These are phyloP conservation scores for Catocala fraxini DNA, from an alignment of 2,888 invertebrate genomes.

Conservation along the genomic window DNA sequence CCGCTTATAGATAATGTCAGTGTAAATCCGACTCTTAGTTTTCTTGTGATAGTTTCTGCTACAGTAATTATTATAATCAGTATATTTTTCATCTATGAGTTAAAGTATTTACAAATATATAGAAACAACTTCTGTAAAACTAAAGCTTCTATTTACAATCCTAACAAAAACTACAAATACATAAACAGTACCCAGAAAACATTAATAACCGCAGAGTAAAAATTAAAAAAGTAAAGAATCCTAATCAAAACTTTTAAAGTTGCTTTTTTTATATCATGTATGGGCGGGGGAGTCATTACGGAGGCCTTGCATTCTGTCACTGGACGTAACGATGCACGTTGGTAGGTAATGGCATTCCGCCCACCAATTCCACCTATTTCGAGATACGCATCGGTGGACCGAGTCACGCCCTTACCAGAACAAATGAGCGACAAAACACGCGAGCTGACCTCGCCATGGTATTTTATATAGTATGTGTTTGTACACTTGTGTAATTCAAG, in stretches of 20 bases:
- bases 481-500: too few species aligned
- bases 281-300: conserved; percentile 73
- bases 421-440: conserved; percentile 63
- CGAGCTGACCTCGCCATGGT: conserved; percentile 40
- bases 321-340: conserved; percentile 62
- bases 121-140: too few species aligned
- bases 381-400: conserved; percentile 84
- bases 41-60: too few species aligned
- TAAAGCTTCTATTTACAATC: too few species aligned
- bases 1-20: too few species aligned
- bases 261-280: conserved; percentile 53
- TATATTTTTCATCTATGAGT: too few species aligned
- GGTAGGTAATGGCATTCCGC: conserved; percentile 81
- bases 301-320: conserved; percentile 72
- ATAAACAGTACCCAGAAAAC: conserved; percentile 14
- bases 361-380: conserved; percentile 82
- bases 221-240: conserved; percentile 4
- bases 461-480: conserved; percentile 24
- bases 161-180: neutral
- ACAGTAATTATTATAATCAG: too few species aligned
- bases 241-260: conserved; percentile 41
- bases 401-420: conserved; percentile 71
- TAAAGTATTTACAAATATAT: too few species aligned
- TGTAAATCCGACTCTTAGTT: too few species aligned
- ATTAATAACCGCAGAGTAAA: conserved; percentile 21